Evolutionary conservation across 2,113 vertebrate genomes (phyloP), one percentile per base, ranked within the genome.

Genomic region (Tragelaphus imberbis): DNA sequence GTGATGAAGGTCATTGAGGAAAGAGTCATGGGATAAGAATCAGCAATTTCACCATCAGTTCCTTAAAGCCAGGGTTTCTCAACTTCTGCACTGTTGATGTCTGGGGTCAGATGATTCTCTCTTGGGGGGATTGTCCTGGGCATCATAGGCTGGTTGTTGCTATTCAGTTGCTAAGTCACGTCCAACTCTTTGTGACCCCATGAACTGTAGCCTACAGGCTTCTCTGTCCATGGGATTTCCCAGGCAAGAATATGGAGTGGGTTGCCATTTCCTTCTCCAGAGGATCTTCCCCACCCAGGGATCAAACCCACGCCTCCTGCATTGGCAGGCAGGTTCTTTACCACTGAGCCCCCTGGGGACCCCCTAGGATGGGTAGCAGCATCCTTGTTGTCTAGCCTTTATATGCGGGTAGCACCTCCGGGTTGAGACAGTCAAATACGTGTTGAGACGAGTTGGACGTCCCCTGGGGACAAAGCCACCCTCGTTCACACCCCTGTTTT

Each of bases 21-120:
- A 15, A 12, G 59, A 36, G 21, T 61, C 77, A 3, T 4, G 2
- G n/a, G 51, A 0, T 16, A 25, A 47, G 80, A 56, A 53, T 2
- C 25, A 3, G 15, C 9, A 1, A 1, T 5, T 3, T 25, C 3
- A 0, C 61, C 36, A 0, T 15, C 2, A 0, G n/a, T 7, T 30
- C 16, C 81, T 30, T 33, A 15, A 17, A 91, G 71, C 28, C 30
- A 11, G 56, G 23, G 3, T 23, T 44, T 40, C 80, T 55, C 63
- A 9, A 27, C 84, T 55, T 53, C 3, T 0, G 13, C 3, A 0
- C 33, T 1, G 0, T 0, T 2, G 61, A 6, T 4, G 0, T 14
- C 6, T 8, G 21, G 68, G 63, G 49, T 61, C 0, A 5, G n/a
- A 2, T 2, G 65, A 4, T 51, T n/a, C 71, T 49, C 61, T 75